Base-by-base conservation (phyloP, 2,113 vertebrate species). In the Hepsetus odoe region DNA sequence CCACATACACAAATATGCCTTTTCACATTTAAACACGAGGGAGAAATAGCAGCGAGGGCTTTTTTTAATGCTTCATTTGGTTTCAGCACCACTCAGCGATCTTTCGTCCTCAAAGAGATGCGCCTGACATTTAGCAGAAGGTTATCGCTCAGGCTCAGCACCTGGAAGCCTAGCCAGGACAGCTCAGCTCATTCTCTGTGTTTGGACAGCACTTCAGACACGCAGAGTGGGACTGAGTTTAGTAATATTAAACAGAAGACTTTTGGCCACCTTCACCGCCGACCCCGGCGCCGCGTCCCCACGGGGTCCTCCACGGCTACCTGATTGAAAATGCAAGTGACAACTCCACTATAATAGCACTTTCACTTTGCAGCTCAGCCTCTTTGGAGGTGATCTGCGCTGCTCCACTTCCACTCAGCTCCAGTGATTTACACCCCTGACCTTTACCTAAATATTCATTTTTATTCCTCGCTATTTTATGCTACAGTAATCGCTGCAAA, bases 361-460 rank as follows among this genome's bases (percentile, higher is more conserved):
- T 70, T 83, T 71, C 44, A 70, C 40, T 53, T 74, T 79, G 12
- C 55, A 68, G 35, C 51, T 28, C 2, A 74, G 46, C 59, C 32
- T 72, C 61, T 75, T 76, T 51, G 56, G 76, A 68, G 76, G 35
- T 40, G 70, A 84, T 74, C 65, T 72, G 56, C 70, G 42, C 10
- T 20, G 76, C 38, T 72, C 64, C 2, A 55, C 32, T 30, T 79
- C 72, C 74, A 58, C 46, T 73, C 61, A 65, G 55, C 38, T 74
- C 69, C 32, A 35, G 55, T 81, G 74, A 77, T 84, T 81, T 81
- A 77, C 79, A 80, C 80, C 56, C 64, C 64, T 69, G 74, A 81
- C 82, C 82, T 84, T 84, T 81, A 74, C 56, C 69, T 84, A 74
- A 80, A 77, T 68, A 77, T 72, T 83, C 69, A 72, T 80, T 80